Evolutionary conservation across 2,113 vertebrate genomes (phyloP), one percentile per base, ranked within the genome.

Genomic region (Salvelinus alpinus): DNA sequence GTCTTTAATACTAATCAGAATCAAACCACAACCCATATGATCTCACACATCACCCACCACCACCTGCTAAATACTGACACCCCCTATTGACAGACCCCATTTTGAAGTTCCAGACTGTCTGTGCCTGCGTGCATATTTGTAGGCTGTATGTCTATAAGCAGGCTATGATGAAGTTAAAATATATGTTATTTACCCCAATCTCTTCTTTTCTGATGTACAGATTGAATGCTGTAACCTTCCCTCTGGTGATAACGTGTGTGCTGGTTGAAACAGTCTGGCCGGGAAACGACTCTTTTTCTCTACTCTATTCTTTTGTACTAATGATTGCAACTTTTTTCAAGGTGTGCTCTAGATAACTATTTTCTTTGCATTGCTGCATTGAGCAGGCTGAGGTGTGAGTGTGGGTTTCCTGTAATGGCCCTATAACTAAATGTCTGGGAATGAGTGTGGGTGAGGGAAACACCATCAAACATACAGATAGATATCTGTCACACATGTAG

Each of bases 281-380:
- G n/a, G 54, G 54, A 14, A 34, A 70, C 59, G 16, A 54, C 44
- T 18, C 72, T 75, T 59, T 31, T 82, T 80, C 78, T 60, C 27
- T 64, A 29, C 77, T 79, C 2, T 4, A 67, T 79, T 68, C 27
- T 84, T 81, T 86, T 84, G 75, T 76, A 72, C 81, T 74, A 79
- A 80, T 83, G 84, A 68, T 73, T 88, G 12, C 9, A 59, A 69
- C 81, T 86, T 79, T 86, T 91, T 92, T 92, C 90, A 86, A 92
- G 48, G 71, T 76, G 79, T 87, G 80, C 85, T 86, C 65, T 11
- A 11, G 38, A 44, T 44, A 44, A 44, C 38, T 44, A 44, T 44
- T 2, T 44, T 44, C 38, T 44, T 44, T 44, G 38, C 38, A 44
- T 44, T 72, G 38, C 75, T 22, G 57, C 70, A 69, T 79, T 64